A percentile compares a stretch with the other conserved stretches of the same genome.
These are phyloP conservation scores for Lingula anatina DNA, from an alignment of 2,888 invertebrate genomes.

Conservation along the genomic window DNA sequence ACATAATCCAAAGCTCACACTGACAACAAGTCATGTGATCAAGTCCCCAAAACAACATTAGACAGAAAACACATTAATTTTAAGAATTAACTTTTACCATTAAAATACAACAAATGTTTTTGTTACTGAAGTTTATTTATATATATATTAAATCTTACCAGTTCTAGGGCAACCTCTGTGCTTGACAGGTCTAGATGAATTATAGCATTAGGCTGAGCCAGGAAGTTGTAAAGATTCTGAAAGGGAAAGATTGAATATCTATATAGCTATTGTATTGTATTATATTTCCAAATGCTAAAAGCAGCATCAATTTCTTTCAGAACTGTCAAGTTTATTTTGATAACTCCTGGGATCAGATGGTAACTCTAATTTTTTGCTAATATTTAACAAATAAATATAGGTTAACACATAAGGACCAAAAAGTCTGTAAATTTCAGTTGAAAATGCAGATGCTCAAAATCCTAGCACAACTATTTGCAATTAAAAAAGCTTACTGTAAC, in stretches of 20 bases:
- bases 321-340: no score
- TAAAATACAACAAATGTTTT: not conserved
- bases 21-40: no score
- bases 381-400: no score
- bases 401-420: no score
- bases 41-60: not conserved
- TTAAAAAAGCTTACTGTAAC: constrained; percentile 38
- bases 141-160: no score
- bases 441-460: no score
- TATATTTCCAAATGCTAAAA: constrained; percentile 92
- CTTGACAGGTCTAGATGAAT: constrained; percentile 89
- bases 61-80: no score
- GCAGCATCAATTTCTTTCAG: no score
- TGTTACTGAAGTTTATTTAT: constrained; percentile 26
- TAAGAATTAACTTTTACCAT: not conserved
- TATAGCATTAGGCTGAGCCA: constrained; percentile 90
- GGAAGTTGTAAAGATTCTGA: constrained; percentile 87
- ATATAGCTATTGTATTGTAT: constrained; percentile 86
- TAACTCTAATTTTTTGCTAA: no score
- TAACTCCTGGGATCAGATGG: no score
- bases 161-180: constrained; percentile 89
- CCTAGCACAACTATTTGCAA: no score
- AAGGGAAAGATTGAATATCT: constrained; percentile 55
- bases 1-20: not conserved
- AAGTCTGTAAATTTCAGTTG: no score